Percentiles rank a stretch among this genome's conserved stretches.
phyloP scores from a whole-genome alignment of 2,113 vertebrate species.

The Beaufortia kweichowensis region DNA sequence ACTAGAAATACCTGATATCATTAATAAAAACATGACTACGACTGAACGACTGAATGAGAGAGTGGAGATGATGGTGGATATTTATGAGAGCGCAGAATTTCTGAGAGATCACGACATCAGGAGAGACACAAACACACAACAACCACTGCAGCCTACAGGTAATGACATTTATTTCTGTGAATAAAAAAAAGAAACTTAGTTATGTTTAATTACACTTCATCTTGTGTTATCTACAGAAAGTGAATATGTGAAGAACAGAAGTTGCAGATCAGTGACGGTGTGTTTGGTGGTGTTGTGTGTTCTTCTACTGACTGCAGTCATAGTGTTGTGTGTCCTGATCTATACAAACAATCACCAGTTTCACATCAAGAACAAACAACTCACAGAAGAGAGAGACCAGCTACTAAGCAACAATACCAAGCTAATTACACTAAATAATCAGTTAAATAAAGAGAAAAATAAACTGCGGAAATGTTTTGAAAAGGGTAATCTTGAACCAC shows the following conservation, averaged over 20 bases:
- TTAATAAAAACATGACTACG: background rate
- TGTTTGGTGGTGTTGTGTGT: slow-evolving; percentile 10
- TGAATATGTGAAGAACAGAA: background rate
- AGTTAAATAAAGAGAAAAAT: background rate
- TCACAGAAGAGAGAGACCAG: background rate
- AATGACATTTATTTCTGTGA: background rate
- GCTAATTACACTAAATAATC: background rate
- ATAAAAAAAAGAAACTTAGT: too few species aligned
- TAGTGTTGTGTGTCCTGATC: background rate
- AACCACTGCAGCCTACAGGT: background rate
- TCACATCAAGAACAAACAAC: background rate
- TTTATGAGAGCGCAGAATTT: background rate
- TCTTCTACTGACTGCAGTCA: slow-evolving; percentile 1
- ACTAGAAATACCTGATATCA: background rate
- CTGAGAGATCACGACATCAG: background rate
- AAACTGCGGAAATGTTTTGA: background rate
- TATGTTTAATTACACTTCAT: too few species aligned
- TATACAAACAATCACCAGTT: background rate
- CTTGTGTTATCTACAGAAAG: background rate
- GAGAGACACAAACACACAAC: background rate
- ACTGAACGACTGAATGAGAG: background rate
- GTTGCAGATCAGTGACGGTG: background rate
- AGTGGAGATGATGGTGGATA: background rate
- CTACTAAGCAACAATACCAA: background rate
- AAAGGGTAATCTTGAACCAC: background rate